Evolutionary conservation across 2,888 invertebrate genomes (phyloP), one percentile per base, ranked within the genome.

Genomic region (Polymixis lichenea): DNA sequence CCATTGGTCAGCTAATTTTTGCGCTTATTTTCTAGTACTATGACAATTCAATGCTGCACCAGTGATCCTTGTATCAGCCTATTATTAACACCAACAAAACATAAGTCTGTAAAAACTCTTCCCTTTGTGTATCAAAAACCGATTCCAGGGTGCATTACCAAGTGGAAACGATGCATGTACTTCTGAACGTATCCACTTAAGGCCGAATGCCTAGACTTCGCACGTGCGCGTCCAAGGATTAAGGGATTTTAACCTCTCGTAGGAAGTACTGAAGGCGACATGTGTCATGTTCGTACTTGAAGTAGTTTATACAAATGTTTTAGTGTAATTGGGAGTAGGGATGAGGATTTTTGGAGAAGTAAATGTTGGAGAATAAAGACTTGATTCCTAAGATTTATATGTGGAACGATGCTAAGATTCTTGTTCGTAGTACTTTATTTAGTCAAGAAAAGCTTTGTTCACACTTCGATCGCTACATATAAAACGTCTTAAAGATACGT

Each of bases 161-260:
- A 73, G 65, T 71, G 68, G 60, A 71, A 77, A 62, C 82, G 77
- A 65, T 69, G 85, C 82, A 82, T 85, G 77, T 60, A 70, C 56
- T 64, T 25, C 61, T 66, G 73, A 49, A 87, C 85, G 85, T 87
- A 87, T 82, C 85, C 85, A 85, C 85, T 85, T 85, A 76, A 77
- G 67, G 43, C 60, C 51, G 71, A 77, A 77, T 74, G 71, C 81
- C 75, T 78, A 72, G 87, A 66, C 76, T 70, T 71, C 60, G 71
- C 73, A 85, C 85, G 82, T 85, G 85, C 70, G 55, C 68, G 67
- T 72, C 67, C 22, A 43, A 60, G 82, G 70, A 84, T 83, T 83
- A 83, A 70, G 56, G 73, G 82, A 65, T 82, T 77, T 71, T 77
- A 82, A 77, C 77, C 77, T 73, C 73, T 60, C 56, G 55, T 64